Evolutionary conservation across 2,888 invertebrate species (phyloP).

Genomic region (Chouioia cunea): DNA sequence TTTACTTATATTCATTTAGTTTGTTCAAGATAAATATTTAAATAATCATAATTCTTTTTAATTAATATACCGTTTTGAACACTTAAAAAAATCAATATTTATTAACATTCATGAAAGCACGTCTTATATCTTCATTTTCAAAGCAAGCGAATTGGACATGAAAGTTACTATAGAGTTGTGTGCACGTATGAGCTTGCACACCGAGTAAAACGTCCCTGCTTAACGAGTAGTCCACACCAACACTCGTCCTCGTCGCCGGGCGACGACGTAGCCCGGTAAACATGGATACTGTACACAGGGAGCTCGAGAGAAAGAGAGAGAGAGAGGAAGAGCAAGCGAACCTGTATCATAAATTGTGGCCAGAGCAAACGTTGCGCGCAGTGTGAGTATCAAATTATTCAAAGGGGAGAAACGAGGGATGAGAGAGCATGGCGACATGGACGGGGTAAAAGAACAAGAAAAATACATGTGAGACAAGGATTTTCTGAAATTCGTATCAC

Average conservation of each 20-base stretch:
- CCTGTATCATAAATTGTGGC: conserved; percentile 57
- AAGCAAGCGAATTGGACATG: too few species aligned
- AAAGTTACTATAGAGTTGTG: too few species aligned
- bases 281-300: conserved; percentile 36
- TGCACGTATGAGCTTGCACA: neutral
- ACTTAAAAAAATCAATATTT: too few species aligned
- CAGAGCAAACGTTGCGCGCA: conserved; percentile 51
- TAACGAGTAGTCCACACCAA: neutral
- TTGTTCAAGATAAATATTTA: too few species aligned
- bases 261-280: conserved; percentile 46
- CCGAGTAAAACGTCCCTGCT: neutral
- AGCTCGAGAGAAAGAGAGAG: neutral
- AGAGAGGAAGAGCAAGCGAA: too few species aligned
- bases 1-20: too few species aligned
- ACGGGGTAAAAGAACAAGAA: neutral
- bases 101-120: too few species aligned
- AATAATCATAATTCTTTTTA: too few species aligned
- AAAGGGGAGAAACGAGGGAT: conserved; percentile 37
- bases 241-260: conserved; percentile 1
- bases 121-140: too few species aligned
- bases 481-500: neutral
- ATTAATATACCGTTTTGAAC: too few species aligned
- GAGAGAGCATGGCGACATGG: neutral
- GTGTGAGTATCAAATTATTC: conserved; percentile 51
- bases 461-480: neutral